Conservation (phyloP, 1,140 invertebrate genomes). For the Andricus grossulariae region DNA sequence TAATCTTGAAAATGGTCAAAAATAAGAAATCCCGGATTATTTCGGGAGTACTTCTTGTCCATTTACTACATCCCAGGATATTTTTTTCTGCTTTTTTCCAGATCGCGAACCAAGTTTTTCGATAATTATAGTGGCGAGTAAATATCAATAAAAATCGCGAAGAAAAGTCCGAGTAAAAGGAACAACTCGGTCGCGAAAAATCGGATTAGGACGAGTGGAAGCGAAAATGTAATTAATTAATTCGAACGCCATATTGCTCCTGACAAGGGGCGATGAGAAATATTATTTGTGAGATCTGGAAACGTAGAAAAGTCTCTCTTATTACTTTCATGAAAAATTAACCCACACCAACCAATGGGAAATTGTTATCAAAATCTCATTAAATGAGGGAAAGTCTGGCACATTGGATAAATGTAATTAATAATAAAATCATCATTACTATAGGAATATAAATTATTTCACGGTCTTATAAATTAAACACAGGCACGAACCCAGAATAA, state of each 20-base stretch:
- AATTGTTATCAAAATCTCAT: not conserved
- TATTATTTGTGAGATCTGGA: conserved; percentile 54
- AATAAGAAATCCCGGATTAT: conserved; percentile 30
- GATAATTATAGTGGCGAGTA: conserved; percentile 68
- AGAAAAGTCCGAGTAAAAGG: conserved; percentile 45
- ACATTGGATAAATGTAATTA: not conserved
- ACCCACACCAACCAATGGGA: not conserved
- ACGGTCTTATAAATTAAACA: not conserved
- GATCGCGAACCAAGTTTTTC: conserved; percentile 43
- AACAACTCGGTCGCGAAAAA: conserved; percentile 70
- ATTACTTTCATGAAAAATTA: conserved; percentile 19
- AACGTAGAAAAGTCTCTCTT: conserved; percentile 25
- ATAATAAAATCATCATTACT: not conserved
- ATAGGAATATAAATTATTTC: conserved; percentile 25
- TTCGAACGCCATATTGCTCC: conserved; percentile 67
- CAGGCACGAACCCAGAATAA: too few species aligned
- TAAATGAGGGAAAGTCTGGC: not conserved
- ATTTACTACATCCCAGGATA: conserved; percentile 30
- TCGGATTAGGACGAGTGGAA: conserved; percentile 66
- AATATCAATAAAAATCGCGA: conserved; percentile 62
- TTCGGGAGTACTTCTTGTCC: not conserved
- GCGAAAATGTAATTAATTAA: conserved; percentile 73
- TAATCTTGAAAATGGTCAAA: too few species aligned
- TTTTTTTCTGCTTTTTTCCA: conserved; percentile 36
- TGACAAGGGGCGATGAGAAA: conserved; percentile 62